A percentile compares a stretch with the other conserved stretches of the same genome.
phyloP scores from a whole-genome alignment of 2,888 invertebrate species.

The Drosophila atripex region DNA sequence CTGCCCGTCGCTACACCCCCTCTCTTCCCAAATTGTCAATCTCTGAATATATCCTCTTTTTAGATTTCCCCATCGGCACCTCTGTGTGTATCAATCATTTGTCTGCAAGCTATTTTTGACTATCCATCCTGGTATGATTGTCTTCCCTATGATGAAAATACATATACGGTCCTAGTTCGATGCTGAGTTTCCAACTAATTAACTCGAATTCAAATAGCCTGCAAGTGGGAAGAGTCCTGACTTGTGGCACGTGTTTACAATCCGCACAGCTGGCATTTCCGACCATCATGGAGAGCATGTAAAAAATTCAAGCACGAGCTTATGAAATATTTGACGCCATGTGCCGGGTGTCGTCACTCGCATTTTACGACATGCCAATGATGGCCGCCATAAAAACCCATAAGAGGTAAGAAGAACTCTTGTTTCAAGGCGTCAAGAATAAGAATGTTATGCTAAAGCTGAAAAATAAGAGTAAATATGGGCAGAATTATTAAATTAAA shows the following conservation, averaged over 20 bases:
- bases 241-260: conserved; percentile 60
- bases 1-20: neutral
- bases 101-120: conserved; percentile 26
- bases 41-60: neutral
- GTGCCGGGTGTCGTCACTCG: conserved; percentile 69
- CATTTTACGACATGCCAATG: conserved; percentile 77
- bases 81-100: conserved; percentile 47
- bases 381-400: conserved; percentile 64
- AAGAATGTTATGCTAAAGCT: conserved; percentile 50
- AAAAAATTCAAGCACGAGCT: conserved; percentile 52
- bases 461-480: conserved; percentile 4
- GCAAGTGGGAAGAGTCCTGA: conserved; percentile 7
- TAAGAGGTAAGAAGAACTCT: conserved; percentile 52
- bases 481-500: conserved; percentile 2
- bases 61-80: no score
- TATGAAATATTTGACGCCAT: conserved; percentile 66
- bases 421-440: conserved; percentile 5
- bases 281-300: conserved; percentile 29
- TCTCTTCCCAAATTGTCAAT: neutral
- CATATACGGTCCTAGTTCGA: neutral
- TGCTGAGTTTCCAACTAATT: conserved; percentile 11
- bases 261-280: conserved; percentile 56
- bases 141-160: neutral
- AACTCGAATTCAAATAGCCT: conserved; percentile 7
- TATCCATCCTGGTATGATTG: conserved; percentile 6